Evolutionary conservation across 2,113 vertebrate genomes (phyloP), one percentile per base, ranked within the genome.

Genomic region (Leptobrachium ailaonicum): DNA sequence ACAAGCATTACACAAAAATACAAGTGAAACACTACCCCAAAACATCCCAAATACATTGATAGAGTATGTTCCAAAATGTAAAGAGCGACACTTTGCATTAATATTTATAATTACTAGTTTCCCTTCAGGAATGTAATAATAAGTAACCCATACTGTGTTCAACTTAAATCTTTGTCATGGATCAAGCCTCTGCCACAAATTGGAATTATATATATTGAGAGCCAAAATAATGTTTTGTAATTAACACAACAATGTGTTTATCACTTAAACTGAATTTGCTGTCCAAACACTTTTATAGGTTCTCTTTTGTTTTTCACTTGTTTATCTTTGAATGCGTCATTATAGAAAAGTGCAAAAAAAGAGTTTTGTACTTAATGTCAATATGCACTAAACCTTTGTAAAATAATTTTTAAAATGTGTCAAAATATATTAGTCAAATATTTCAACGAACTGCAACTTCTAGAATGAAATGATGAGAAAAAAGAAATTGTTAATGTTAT

Each of bases 161-260:
- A 32, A 32, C 20, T 32, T 32, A 32, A 32, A 32, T 1, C 20
- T 32, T 32, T 32, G 20, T 32, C 20, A 32, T 32, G 20, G 20
- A 32, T 32, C 20, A 32, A 32, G 20, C 20, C 20, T 32, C 20
- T 32, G 20, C 20, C 20, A 32, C 20, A 32, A 32, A 32, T 32
- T 32, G 20, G 20, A 32, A 32, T 32, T 32, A 32, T 9, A 7
- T 69, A 5, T 45, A 41, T 42, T 62, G 54, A 85, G 87, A 82
- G 66, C 68, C 75, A 5, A 84, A 87, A 32, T 90, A 88, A 85
- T 90, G 90, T 85, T 89, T 90, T 91, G 89, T 93, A 91, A 90
- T 84, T 82, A 50, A 5, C 8, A 85, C 89, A 87, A 85, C 85
- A 86, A 87, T 87, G 80, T 87, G 82, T 92, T 91, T 93, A 87